Base-by-base conservation (phyloP, 2,113 vertebrate genomes). In the Ageneiosus marmoratus region DNA sequence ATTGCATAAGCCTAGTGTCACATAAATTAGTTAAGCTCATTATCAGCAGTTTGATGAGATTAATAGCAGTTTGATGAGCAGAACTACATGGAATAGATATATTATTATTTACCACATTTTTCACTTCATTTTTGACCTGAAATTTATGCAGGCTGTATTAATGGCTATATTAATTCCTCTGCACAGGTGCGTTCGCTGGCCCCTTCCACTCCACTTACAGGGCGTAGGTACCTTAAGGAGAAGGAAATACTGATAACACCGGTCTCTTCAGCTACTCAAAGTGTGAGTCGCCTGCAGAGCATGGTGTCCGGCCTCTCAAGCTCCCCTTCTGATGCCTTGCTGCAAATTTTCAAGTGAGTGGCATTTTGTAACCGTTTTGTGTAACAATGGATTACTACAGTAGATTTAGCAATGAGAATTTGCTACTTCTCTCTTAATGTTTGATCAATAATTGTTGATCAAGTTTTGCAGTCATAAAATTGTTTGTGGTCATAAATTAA, bases 121-220 rank as follows among this genome's bases (percentile, higher is more conserved):
- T 69, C 2, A 69, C 32, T 44, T 67, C 29, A 3, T 75, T n/a
- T 75, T 32, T 60, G 24, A 27, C 27, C 1, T 27, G 27, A 24
- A 44, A 37, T 2, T 22, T 70, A 13, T 44, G 15, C 32, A 67
- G 18, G 18, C 16, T 67, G 12, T 44, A 10, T 13, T 44, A 10
- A n/a, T n/a, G 10, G 37, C 22, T 44, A 1, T 55, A 18, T 37
- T 34, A 22, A 55, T 76, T 55, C 6, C 20, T 55, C 73, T 50
- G 10, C 50, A n/a, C 88, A 96, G 96, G 93, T 93, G 56, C 94
- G 92, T 34, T 96, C 95, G 0, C 96, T 99, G 84, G 95, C 97
- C 9, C 98, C 98, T 79, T 98, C 97, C 77, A 99, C 98, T 2
- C 98, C 98, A 0, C 93, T 99, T 85, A 99, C 98, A 0, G 98